Evolutionary conservation across 2,113 vertebrate genomes (phyloP), one percentile per base, ranked within the genome.

Genomic region (Gymnarchus niloticus): DNA sequence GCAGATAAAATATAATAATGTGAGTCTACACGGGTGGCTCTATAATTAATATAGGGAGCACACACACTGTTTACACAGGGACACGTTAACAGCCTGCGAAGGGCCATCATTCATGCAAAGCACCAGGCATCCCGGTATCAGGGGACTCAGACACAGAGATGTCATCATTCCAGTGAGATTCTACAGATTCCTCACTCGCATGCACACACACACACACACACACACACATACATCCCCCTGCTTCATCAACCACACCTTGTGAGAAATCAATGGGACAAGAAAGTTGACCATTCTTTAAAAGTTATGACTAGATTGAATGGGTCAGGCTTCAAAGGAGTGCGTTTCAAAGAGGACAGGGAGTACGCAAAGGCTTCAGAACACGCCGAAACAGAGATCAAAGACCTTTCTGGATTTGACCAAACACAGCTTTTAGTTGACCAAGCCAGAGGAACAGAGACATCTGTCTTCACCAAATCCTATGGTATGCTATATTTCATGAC

Each of bases 261-360:
- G 81, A 83, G 65, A 84, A 87, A 87, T 87, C 86, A 84, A 87
- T 86, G 82, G 56, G 17, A 37, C 57, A 57, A 87, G 61, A 76
- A 87, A 87, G n/a, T 76, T 51, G 82, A 83, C 80, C 41, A 84
- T 84, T 78, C 76, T 83, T 86, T 86, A 84, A 65, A 87, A 83
- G 82, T 78, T 76, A 77, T 87, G 84, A 84, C 76, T 81, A 41
- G 44, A n/a, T 51, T 59, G 76, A 84, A 84, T 33, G 46, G 83
- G 83, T 84, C 46, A 83, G 57, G 86, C 41, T 65, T 81, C 83
- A 80, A 56, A 84, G 65, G 12, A 56, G 78, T 12, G 49, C 48
- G 48, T 78, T 81, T 81, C 56, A 80, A 56, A 59, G 52, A 25
- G 28, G 57, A 57, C 69, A 44, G 46, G 83, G 44, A 57, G 65